Evolutionary conservation across 2,888 invertebrate species (phyloP).

Genomic region (Drepanosiphum platanoidis): DNA sequence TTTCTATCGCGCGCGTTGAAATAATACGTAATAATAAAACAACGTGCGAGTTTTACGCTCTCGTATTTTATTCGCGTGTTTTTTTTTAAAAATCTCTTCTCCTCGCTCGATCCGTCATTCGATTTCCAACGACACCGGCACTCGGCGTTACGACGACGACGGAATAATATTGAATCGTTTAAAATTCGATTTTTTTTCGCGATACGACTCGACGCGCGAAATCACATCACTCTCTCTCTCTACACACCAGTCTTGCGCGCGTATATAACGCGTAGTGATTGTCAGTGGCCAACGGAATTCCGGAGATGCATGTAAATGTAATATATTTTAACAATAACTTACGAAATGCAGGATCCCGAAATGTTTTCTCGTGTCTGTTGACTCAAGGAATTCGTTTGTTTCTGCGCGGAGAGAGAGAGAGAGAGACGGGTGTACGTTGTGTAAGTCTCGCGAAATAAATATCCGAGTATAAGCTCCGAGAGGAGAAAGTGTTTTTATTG

Average conservation of each 20-base stretch:
- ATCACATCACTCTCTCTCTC: too few relatives aligned
- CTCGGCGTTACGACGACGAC: too few relatives aligned
- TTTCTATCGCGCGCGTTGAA: too few relatives aligned
- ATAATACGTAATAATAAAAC: too few relatives aligned
- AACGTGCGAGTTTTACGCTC: too few relatives aligned
- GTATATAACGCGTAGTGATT: too few relatives aligned
- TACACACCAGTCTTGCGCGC: too few relatives aligned
- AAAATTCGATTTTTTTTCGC: neutral
- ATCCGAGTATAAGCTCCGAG: constrained; percentile 1
- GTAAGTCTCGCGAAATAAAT: constrained; percentile 21
- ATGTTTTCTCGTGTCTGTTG: constrained; percentile 41
- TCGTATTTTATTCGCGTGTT: too few relatives aligned
- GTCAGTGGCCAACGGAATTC: constrained; percentile 17
- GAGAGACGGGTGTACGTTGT: constrained; percentile 18
- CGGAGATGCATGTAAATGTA: constrained; percentile 17
- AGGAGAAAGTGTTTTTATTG: neutral
- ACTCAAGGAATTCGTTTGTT: constrained; percentile 51
- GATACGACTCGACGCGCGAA: neutral
- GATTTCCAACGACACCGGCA: too few relatives aligned
- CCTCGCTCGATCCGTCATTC: too few relatives aligned
- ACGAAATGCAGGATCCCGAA: constrained; percentile 23
- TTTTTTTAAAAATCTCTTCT: too few relatives aligned
- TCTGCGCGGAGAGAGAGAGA: too few relatives aligned
- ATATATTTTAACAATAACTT: constrained; percentile 44
- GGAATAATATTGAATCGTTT: neutral